Evolutionary conservation across 2,113 vertebrate genomes (phyloP).

Genomic region (Furnarius figulus): DNA sequence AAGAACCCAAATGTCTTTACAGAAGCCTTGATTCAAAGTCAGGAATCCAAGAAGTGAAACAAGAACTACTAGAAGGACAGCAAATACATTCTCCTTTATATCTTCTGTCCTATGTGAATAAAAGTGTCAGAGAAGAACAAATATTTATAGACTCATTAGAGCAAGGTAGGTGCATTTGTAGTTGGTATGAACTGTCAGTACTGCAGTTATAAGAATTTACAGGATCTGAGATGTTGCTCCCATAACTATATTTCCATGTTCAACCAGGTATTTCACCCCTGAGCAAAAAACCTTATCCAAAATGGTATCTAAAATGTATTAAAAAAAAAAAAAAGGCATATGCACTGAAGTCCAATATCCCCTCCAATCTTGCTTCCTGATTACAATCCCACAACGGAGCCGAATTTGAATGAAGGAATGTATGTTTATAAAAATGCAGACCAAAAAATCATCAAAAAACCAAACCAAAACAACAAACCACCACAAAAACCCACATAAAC

Average conservation of each 20-base stretch:
- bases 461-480: neutral
- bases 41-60: slow-evolving; percentile 94
- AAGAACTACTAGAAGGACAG: slow-evolving; percentile 86
- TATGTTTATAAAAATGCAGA: neutral
- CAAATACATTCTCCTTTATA: slow-evolving; percentile 87
- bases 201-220: neutral
- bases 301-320: neutral
- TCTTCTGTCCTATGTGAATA: slow-evolving; percentile 80
- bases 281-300: neutral
- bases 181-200: neutral
- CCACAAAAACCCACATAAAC: neutral
- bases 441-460: neutral
- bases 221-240: neutral
- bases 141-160: neutral
- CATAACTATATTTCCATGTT: neutral
- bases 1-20: slow-evolving; percentile 92
- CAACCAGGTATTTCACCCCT: fast-evolving
- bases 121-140: neutral
- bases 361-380: neutral
- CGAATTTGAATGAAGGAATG: neutral
- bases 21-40: slow-evolving; percentile 91
- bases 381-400: neutral
- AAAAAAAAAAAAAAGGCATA: neutral
- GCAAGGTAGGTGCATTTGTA: neutral
- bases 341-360: neutral